phyloP scores from a whole-genome alignment of 2,797 vertebrate genomes.

The Mormyrops boulengeri region DNA sequence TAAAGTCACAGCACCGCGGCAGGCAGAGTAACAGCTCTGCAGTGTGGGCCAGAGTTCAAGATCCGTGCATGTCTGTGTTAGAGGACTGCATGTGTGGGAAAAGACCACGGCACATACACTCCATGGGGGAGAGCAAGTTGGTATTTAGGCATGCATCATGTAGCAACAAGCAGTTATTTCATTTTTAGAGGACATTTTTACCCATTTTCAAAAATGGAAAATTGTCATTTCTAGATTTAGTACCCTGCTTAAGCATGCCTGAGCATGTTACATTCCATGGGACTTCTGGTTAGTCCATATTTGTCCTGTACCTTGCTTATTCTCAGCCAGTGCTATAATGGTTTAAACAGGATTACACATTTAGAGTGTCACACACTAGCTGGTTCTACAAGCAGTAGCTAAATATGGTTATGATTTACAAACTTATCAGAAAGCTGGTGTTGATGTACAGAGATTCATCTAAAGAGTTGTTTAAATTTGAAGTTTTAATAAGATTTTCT shows the following conservation, averaged over 20 bases:
- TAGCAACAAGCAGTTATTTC: not conserved
- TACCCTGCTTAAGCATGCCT: not conserved
- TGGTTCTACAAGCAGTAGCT: not conserved
- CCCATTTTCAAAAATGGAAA: not conserved
- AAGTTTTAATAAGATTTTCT: not conserved
- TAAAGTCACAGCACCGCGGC: not conserved
- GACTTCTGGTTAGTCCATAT: not conserved
- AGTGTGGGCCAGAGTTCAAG: not conserved
- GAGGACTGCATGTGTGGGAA: not conserved
- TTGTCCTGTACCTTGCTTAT: not conserved
- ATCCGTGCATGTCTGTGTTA: not conserved
- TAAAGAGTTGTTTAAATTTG: not conserved
- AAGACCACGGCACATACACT: not conserved
- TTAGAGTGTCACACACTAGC: not conserved
- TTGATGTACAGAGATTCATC: not conserved
- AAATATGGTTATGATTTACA: not conserved
- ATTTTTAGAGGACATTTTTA: not conserved
- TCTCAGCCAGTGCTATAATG: not conserved
- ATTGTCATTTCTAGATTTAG: not conserved
- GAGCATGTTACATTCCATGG: not conserved
- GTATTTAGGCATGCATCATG: not conserved
- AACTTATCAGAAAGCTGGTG: not conserved
- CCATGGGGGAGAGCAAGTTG: not conserved
- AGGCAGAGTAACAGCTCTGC: not conserved
- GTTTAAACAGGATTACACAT: not conserved